phyloP scores from a whole-genome alignment of 2,888 invertebrate genomes.

The Agrotis segetum region DNA sequence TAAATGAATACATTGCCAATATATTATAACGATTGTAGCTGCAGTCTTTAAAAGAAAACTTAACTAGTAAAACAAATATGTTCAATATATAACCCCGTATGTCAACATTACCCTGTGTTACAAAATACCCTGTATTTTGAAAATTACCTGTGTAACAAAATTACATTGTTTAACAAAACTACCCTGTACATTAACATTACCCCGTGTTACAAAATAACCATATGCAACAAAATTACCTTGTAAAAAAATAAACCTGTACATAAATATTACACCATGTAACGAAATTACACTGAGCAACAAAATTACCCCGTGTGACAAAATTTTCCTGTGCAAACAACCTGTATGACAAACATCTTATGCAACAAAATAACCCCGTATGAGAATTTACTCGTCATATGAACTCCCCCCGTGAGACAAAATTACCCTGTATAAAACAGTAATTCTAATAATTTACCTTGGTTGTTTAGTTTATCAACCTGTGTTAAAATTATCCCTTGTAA shows the following conservation, averaged over 20 bases:
- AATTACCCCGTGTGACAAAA: not conserved
- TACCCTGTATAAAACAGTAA: no score
- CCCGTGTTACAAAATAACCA: not conserved
- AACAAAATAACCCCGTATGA: not conserved
- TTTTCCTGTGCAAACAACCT: not conserved
- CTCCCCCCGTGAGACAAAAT: no score
- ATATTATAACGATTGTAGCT: not conserved
- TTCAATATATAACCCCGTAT: not conserved
- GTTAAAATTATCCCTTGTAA: not conserved
- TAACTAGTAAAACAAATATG: not conserved
- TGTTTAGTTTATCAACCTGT: no score
- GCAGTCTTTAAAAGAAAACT: not conserved
- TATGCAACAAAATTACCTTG: not conserved
- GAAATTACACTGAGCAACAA: not conserved
- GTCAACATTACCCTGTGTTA: no score
- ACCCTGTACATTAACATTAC: not conserved
- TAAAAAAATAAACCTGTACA: not conserved
- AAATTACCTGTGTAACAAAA: no score
- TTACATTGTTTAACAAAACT: no score
- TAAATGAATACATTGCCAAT: no score
- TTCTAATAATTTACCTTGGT: no score
- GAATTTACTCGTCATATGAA: not conserved
- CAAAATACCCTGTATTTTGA: no score
- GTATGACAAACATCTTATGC: not conserved
- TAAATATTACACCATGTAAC: no score